Evolutionary conservation across 2,888 invertebrate species (phyloP).

Genomic region (Tanytarsus gracilentus): DNA sequence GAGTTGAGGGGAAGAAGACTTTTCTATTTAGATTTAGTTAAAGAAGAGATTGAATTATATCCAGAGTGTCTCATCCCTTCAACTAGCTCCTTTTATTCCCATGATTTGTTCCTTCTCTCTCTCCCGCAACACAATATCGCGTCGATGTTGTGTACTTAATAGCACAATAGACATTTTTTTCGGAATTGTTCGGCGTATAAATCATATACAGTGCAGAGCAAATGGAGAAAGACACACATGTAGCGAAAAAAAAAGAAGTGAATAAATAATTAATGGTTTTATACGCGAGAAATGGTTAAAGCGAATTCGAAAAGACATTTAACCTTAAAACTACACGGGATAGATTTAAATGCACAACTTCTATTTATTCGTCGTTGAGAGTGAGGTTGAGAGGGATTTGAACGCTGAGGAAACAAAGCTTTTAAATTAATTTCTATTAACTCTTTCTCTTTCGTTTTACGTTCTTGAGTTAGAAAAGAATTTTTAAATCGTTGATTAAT

Average conservation of each 20-base stretch:
- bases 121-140: neutral
- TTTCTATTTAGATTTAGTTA: too few species aligned
- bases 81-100: too few species aligned
- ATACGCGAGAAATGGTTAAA: neutral
- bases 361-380: neutral
- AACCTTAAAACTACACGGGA: too few species aligned
- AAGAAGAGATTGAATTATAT: too few species aligned
- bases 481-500: too few species aligned
- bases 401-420: neutral
- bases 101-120: constrained; percentile 1
- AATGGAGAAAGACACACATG: neutral
- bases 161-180: too few species aligned
- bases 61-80: too few species aligned
- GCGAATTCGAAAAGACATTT: constrained; percentile 13
- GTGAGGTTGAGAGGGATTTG: too few species aligned
- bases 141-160: too few species aligned
- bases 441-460: neutral
- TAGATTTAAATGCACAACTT: neutral
- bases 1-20: too few species aligned
- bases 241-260: neutral
- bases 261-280: constrained; percentile 22
- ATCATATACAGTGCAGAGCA: neutral
- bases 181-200: neutral
- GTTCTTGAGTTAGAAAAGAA: too few species aligned
- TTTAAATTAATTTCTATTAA: constrained; percentile 9